Percentiles rank a stretch among this genome's conserved stretches.
Conservation (phyloP, 2,797 vertebrate species). For the Brachymystax lenok region DNA sequence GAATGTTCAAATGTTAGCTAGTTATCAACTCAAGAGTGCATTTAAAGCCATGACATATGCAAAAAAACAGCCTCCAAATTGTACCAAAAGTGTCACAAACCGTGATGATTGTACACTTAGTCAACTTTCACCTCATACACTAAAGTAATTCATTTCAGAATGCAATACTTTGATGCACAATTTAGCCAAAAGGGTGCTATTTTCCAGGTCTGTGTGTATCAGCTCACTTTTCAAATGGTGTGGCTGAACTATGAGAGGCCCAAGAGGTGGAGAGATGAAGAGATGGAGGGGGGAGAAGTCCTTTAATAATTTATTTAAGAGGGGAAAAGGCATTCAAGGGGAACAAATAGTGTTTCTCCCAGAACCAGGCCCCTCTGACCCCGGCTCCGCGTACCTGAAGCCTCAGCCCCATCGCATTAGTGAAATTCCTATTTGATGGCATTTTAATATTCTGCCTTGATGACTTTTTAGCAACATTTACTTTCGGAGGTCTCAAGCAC, state of each 20-base stretch:
- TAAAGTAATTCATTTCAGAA: constrained; percentile 4
- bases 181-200: constrained; percentile 42
- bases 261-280: constrained; percentile 82
- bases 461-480: constrained; percentile 99
- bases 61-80: background rate
- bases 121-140: background rate
- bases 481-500: constrained; percentile 97
- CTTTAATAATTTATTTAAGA: constrained; percentile 82
- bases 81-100: too few species aligned
- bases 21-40: too few species aligned
- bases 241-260: constrained; percentile 88
- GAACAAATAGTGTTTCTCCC: constrained; percentile 99
- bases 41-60: background rate
- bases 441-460: constrained; percentile 99
- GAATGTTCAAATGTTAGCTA: constrained; percentile 20
- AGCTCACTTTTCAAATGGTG: constrained; percentile 63
- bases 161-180: constrained; percentile 9
- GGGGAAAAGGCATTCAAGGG: constrained; percentile 95
- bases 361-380: constrained; percentile 91
- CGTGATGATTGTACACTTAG: too few species aligned
- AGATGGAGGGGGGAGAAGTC: constrained; percentile 81
- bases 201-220: constrained; percentile 43
- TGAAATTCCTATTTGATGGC: constrained; percentile 99
- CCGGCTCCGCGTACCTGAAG: constrained; percentile 91
- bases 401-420: constrained; percentile 96